phyloP scores from a whole-genome alignment of 1,140 invertebrate genomes.

The Drosophila prosaltans region DNA sequence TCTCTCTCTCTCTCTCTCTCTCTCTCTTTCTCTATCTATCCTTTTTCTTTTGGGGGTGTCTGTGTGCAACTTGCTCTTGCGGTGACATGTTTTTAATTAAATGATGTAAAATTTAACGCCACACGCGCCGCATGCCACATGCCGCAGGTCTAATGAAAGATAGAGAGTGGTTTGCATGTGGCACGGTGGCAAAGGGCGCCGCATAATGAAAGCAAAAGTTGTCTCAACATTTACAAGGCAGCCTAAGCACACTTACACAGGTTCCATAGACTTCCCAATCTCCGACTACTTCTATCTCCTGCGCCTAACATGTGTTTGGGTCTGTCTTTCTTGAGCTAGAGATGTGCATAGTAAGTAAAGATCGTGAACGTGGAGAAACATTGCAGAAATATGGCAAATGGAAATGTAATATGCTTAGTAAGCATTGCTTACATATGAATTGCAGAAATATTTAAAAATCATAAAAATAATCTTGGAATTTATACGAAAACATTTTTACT shows the following conservation, averaged over 20 bases:
- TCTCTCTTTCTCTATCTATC: not conserved
- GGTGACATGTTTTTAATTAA: conserved; percentile 67
- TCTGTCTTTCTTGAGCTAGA: not conserved
- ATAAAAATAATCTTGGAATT: too few species aligned
- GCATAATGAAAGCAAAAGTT: conserved; percentile 28
- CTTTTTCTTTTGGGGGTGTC: not conserved
- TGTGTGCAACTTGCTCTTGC: conserved; percentile 4
- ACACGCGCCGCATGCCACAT: conserved; percentile 41
- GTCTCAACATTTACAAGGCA: conserved; percentile 31
- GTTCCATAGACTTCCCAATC: not conserved
- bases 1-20: not conserved
- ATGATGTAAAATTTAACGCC: conserved; percentile 66
- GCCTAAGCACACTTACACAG: conserved; percentile 26
- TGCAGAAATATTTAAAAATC: too few species aligned
- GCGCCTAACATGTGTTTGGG: not conserved
- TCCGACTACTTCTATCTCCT: not conserved
- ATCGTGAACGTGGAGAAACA: not conserved
- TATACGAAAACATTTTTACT: too few species aligned
- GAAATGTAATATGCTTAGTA: too few species aligned
- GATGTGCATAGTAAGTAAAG: not conserved
- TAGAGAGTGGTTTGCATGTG: conserved; percentile 4
- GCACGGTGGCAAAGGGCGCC: conserved; percentile 3
- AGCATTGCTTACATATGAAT: too few species aligned
- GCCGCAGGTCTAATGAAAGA: conserved; percentile 40
- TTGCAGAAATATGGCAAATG: too few species aligned